Conservation (phyloP, 2,113 vertebrate species). For the Callithrix jacchus region DNA sequence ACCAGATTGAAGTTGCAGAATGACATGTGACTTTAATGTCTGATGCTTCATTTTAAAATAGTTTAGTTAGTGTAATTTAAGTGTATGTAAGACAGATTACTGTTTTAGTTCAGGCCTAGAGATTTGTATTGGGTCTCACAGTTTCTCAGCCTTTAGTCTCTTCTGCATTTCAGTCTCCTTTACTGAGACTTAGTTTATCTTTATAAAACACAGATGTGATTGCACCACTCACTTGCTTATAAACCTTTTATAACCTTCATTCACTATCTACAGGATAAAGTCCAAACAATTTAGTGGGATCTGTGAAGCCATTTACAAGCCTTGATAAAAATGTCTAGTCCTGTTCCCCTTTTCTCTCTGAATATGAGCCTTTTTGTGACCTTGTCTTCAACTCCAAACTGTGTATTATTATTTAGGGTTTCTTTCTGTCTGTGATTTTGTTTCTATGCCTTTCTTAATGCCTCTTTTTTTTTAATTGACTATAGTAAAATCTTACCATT, state of each 20-base stretch:
- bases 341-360: slow-evolving; percentile 2
- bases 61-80: slow-evolving; percentile 32
- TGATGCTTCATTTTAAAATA: slow-evolving; percentile 32
- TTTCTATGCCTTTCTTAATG: slow-evolving; percentile 25
- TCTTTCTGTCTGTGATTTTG: slow-evolving; percentile 33
- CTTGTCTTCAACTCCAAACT: background rate
- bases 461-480: slow-evolving; percentile 14
- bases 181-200: slow-evolving; percentile 43
- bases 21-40: background rate
- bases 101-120: background rate
- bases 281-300: slow-evolving; percentile 43
- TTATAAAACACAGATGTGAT: slow-evolving; percentile 48
- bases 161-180: slow-evolving; percentile 5
- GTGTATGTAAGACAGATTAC: background rate
- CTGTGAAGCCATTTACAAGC: slow-evolving; percentile 42
- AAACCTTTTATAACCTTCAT: slow-evolving; percentile 53
- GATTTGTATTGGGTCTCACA: background rate
- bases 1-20: slow-evolving; percentile 28
- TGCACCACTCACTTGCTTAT: slow-evolving; percentile 38
- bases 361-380: slow-evolving; percentile 31
- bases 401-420: background rate
- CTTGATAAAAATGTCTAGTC: slow-evolving; percentile 50
- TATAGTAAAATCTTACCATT: slow-evolving; percentile 26
- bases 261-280: slow-evolving; percentile 59
- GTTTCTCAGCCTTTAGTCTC: slow-evolving; percentile 17